phyloP scores from a whole-genome alignment of 2,888 invertebrate species.

The Cataglyphis altisquamis region DNA sequence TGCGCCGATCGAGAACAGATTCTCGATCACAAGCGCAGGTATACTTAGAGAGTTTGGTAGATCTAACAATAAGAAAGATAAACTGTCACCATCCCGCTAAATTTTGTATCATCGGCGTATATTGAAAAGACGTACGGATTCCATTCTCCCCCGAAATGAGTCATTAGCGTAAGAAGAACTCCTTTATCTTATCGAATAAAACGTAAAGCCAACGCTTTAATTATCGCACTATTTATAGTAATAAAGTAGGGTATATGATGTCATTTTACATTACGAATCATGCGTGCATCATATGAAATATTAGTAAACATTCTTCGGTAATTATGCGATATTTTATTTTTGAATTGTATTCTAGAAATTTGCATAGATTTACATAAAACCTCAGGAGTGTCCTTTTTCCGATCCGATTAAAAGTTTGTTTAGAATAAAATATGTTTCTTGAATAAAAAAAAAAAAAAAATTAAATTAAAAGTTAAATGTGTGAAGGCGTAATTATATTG shows the following conservation, averaged over 20 bases:
- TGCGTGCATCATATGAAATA: not conserved
- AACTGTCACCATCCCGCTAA: conserved; percentile 34
- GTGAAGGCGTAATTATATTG: not conserved
- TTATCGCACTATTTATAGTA: not conserved
- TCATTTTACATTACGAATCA: conserved; percentile 5
- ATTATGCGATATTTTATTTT: conserved; percentile 21
- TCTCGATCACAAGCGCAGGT: conserved; percentile 10
- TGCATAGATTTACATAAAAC: not conserved
- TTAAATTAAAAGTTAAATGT: not conserved
- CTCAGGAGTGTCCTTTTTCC: not conserved
- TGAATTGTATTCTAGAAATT: conserved; percentile 16
- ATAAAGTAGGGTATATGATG: conserved; percentile 5
- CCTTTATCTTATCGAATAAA: conserved; percentile 20
- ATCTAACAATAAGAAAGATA: not conserved
- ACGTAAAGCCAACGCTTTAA: conserved; percentile 22
- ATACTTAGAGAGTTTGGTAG: conserved; percentile 13
- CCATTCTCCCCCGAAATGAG: conserved; percentile 19
- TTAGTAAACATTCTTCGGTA: not conserved
- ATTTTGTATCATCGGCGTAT: conserved; percentile 26
- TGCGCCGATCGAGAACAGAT: conserved; percentile 53
- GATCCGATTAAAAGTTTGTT: not conserved
- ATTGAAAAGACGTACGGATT: not conserved
- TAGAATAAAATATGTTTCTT: not conserved
- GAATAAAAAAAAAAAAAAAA: not conserved
- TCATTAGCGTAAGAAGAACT: conserved; percentile 12